Evolutionary conservation across 2,888 invertebrate species (phyloP).

Genomic region (Aethes cnicana): DNA sequence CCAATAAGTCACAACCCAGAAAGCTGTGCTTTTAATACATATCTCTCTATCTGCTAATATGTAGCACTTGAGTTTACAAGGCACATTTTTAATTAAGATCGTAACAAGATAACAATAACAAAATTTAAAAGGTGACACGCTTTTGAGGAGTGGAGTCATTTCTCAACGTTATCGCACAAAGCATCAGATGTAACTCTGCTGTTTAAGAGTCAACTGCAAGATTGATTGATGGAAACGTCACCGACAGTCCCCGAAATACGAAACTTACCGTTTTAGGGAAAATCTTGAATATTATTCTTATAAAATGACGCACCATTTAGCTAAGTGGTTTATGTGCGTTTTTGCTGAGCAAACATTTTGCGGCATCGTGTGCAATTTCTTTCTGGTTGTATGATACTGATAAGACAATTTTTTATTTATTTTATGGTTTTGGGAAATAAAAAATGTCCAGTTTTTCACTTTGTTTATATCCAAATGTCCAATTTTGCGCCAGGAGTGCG

Average conservation of each 20-base stretch:
- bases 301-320: constrained; percentile 26
- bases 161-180: constrained; percentile 60
- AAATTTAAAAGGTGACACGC: constrained; percentile 14
- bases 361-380: constrained; percentile 38
- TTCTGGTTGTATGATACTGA: constrained; percentile 1
- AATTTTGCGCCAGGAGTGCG: too few species aligned
- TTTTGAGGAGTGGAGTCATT: constrained; percentile 47
- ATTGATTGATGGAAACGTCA: constrained; percentile 70
- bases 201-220: constrained; percentile 66
- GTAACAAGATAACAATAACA: constrained; percentile 7
- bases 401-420: too few species aligned
- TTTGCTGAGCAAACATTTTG: constrained; percentile 24
- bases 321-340: constrained; percentile 29
- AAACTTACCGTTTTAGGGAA: constrained; percentile 41
- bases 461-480: too few species aligned
- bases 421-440: too few species aligned
- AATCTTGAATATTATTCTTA: constrained; percentile 35
- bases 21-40: too few species aligned
- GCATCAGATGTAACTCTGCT: constrained; percentile 67
- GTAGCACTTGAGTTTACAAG: too few species aligned
- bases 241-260: constrained; percentile 57
- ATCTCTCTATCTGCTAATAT: too few species aligned
- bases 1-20: too few species aligned
- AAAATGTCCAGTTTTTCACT: too few species aligned
- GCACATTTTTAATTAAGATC: constrained; percentile 6